phyloP scores from a whole-genome alignment of 2,113 vertebrate genomes.

The Sphaerodactylus townsendi region DNA sequence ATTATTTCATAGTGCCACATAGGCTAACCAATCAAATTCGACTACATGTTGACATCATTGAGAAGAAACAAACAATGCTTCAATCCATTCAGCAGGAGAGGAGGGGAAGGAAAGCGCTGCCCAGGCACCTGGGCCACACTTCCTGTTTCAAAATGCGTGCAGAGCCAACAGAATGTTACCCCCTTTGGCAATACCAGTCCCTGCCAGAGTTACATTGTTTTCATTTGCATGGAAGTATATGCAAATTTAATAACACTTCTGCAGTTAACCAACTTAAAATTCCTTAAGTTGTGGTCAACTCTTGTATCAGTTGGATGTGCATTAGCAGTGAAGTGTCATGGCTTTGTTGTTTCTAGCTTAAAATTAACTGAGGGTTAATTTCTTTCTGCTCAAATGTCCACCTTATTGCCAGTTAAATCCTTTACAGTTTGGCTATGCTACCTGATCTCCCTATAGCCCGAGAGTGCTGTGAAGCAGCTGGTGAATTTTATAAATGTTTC shows the following conservation, averaged over 20 bases:
- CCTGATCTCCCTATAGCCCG: constrained; percentile 7
- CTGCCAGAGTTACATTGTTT: not conserved
- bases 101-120: too few species aligned
- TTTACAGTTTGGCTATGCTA: constrained; percentile 28
- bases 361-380: constrained; percentile 21
- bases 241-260: not conserved
- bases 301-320: not conserved
- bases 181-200: too few species aligned
- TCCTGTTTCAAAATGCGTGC: too few species aligned
- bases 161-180: too few species aligned
- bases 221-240: not conserved
- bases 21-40: not conserved
- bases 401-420: constrained; percentile 21
- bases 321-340: not conserved
- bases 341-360: not conserved
- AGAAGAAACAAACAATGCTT: too few species aligned
- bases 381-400: not conserved
- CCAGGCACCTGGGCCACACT: too few species aligned
- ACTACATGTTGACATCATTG: too few species aligned
- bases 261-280: not conserved
- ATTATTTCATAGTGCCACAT: not conserved
- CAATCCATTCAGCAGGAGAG: too few species aligned
- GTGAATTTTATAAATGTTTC: constrained; percentile 22
- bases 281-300: not conserved
- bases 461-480: not conserved